Evolutionary conservation across 2,888 invertebrate genomes (phyloP), one percentile per base, ranked within the genome.

Genomic region (Pyrochroa serraticornis): DNA sequence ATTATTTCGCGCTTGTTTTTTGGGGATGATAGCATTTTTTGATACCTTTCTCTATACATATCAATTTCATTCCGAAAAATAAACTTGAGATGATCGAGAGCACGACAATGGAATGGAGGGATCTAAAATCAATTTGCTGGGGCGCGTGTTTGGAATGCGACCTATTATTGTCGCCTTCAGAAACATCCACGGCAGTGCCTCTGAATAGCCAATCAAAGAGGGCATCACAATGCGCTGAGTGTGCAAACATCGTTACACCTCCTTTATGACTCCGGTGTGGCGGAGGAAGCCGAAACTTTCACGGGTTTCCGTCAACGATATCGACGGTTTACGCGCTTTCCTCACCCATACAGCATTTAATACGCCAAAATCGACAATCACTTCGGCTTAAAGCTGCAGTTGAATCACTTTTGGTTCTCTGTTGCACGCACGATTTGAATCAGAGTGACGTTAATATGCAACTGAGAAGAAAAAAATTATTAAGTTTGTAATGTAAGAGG

Each of bases 61-160:
- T 60, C 60, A 60, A 58, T 60, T 63, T 45, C 52, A 58, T 63
- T 58, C 63, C 63, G 50, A 61, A 63, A 63, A 63, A 63, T 63
- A 63, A 61, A 63, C 58, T 51, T 37, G 51, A 48, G 58, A 52
- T 61, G 60, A 58, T 54, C 53, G 63, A 54, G 51, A 56, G 58
- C 51, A 62, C 51, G 52, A 52, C 50, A 58, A 52, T 52, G 52
- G 53, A 56, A 55, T 48, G 53, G 60, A 55, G 57, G 62, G 62
- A 63, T 65, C 55, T 61, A 47, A 50, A 65, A 65, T 65, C 65
- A 63, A 65, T 65, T 64, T 64, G 59, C 53, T 42, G 50, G 45
- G 57, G 57, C 39, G 63, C 65, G 65, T 65, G 65, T 63, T 61
- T 46, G 63, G 63, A 63, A 63, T 65, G 63, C 57, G 57, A 46